phyloP scores from a whole-genome alignment of 2,797 vertebrate genomes.

The Chiloscyllium punctatum region DNA sequence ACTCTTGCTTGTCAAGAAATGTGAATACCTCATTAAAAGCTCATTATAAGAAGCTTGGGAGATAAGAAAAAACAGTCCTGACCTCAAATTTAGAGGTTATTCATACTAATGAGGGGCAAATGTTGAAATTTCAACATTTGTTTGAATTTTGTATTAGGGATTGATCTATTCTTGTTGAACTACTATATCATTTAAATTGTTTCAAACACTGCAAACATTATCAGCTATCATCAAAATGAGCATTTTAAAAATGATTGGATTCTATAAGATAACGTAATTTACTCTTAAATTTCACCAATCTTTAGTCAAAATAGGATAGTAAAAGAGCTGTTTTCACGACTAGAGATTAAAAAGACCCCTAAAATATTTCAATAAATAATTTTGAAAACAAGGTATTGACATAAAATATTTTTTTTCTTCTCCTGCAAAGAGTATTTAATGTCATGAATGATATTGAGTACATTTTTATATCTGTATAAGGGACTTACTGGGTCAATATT shows the following conservation, averaged over 20 bases:
- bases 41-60: neutral
- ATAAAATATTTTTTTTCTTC: neutral
- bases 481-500: neutral
- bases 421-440: neutral
- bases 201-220: neutral
- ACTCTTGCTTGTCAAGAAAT: neutral
- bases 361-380: neutral
- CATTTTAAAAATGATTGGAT: neutral
- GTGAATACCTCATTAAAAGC: neutral
- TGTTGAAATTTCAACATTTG: neutral
- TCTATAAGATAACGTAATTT: constrained; percentile 10
- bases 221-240: neutral
- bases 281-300: neutral
- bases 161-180: neutral
- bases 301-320: neutral
- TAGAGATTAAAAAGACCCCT: neutral
- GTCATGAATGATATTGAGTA: neutral
- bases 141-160: neutral
- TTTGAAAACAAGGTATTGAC: neutral
- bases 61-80: neutral
- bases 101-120: neutral
- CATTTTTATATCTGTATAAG: neutral
- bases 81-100: constrained; percentile 12
- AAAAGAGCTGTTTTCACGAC: no score
- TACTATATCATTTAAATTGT: neutral